Percentiles rank a stretch among this genome's conserved stretches.
phyloP scores from a whole-genome alignment of 2,888 invertebrate genomes.

The Agrochola circellaris region DNA sequence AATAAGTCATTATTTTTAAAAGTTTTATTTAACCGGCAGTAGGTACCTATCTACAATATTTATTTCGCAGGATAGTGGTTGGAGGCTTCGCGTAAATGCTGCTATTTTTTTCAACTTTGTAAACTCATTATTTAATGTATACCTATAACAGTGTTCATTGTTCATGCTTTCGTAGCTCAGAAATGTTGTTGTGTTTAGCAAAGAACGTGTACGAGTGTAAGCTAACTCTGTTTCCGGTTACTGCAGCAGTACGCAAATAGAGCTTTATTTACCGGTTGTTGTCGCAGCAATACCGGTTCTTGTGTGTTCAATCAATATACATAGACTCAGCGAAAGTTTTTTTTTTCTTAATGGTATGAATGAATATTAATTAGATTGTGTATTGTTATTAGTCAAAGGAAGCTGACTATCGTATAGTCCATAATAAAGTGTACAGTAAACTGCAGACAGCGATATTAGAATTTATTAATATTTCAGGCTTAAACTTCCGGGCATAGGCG shows the following conservation, averaged over 20 bases:
- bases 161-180: slow-evolving; percentile 1
- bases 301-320: slow-evolving; percentile 50
- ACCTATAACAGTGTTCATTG: not conserved
- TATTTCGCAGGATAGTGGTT: not conserved
- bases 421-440: no score
- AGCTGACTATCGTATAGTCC: not conserved
- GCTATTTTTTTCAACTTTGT: not conserved
- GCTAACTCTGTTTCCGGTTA: slow-evolving; percentile 54
- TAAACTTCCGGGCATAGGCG: no score
- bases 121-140: not conserved
- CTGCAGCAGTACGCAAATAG: slow-evolving; percentile 60
- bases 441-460: no score
- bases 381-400: not conserved
- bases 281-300: slow-evolving; percentile 69
- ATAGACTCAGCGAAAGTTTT: slow-evolving; percentile 67
- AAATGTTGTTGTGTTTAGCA: slow-evolving; percentile 52
- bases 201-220: slow-evolving; percentile 56
- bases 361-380: not conserved
- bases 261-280: slow-evolving; percentile 66
- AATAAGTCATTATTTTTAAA: not conserved
- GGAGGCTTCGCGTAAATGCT: not conserved
- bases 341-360: slow-evolving; percentile 32
- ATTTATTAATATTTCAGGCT: no score
- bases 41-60: not conserved
- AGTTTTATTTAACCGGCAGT: not conserved